Conservation (phyloP, 2,113 vertebrate genomes). For the Stegastes partitus region DNA sequence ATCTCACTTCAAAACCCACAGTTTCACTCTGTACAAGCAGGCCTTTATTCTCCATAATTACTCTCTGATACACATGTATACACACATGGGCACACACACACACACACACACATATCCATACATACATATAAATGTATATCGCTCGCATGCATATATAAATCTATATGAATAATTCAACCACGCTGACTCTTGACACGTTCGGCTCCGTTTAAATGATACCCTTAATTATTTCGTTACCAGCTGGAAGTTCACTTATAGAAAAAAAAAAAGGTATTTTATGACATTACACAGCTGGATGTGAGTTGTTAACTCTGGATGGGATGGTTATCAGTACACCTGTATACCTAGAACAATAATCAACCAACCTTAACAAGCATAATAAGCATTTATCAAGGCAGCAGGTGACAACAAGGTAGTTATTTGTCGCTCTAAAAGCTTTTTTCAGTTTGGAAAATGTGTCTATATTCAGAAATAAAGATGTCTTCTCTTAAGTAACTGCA, state of each 20-base stretch:
- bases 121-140: neutral
- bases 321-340: too few species aligned
- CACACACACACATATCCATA: neutral
- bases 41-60: constrained; percentile 85
- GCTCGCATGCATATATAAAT: constrained; percentile 1
- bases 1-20: constrained; percentile 86
- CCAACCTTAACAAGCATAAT: too few species aligned
- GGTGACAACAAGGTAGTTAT: too few species aligned
- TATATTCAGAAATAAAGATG: too few species aligned
- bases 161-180: constrained; percentile 5
- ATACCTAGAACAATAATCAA: too few species aligned
- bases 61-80: constrained; percentile 72
- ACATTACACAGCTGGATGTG: too few species aligned
- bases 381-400: too few species aligned
- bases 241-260: neutral
- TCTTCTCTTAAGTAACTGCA: too few species aligned
- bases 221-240: neutral
- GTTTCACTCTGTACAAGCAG: constrained; percentile 83
- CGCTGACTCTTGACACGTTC: constrained; percentile 11
- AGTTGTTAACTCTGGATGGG: too few species aligned
- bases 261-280: neutral
- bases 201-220: neutral
- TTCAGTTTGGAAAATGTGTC: too few species aligned
- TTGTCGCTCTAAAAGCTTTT: too few species aligned
- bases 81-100: constrained; percentile 31